These are phyloP conservation scores for Fukomys damarensis DNA, from an alignment of 2,113 vertebrate species.

Conservation along the genomic window DNA sequence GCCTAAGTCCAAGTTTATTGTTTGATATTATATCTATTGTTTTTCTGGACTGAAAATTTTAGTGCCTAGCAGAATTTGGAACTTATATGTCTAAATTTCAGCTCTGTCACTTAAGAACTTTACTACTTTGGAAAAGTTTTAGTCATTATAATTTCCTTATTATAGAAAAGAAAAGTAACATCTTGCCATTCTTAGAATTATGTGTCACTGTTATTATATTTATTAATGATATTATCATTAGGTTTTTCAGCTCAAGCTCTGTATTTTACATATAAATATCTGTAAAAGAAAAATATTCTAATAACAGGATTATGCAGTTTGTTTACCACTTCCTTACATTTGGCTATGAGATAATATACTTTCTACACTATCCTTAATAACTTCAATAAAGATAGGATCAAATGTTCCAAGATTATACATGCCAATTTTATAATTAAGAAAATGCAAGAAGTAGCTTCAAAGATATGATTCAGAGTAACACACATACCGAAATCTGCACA, in stretches of 20 bases:
- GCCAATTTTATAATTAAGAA: conserved; percentile 62
- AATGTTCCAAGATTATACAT: conserved; percentile 51
- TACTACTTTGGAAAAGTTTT: not conserved
- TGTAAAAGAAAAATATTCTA: conserved; percentile 29
- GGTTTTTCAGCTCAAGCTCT: not conserved
- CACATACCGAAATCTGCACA: conserved; percentile 43
- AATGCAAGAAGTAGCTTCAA: conserved; percentile 60
- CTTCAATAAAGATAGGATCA: not conserved
- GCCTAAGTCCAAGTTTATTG: not conserved
- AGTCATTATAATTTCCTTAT: not conserved
- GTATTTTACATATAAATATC: conserved; percentile 40
- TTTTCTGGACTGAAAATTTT: not conserved
- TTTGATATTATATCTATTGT: conserved; percentile 9
- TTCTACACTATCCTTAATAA: conserved; percentile 30
- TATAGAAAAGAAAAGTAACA: not conserved
- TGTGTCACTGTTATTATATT: not conserved
- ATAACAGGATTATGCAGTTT: not conserved
- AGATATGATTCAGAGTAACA: conserved; percentile 51
- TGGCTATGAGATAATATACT: not conserved
- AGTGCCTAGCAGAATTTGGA: not conserved
- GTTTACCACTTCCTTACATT: not conserved
- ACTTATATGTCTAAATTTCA: not conserved
- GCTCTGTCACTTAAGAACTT: not conserved
- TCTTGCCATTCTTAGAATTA: not conserved
- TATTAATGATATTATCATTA: not conserved